These are phyloP conservation scores for Manduca sexta DNA, from an alignment of 1,140 invertebrate species.

Conservation along the genomic window DNA sequence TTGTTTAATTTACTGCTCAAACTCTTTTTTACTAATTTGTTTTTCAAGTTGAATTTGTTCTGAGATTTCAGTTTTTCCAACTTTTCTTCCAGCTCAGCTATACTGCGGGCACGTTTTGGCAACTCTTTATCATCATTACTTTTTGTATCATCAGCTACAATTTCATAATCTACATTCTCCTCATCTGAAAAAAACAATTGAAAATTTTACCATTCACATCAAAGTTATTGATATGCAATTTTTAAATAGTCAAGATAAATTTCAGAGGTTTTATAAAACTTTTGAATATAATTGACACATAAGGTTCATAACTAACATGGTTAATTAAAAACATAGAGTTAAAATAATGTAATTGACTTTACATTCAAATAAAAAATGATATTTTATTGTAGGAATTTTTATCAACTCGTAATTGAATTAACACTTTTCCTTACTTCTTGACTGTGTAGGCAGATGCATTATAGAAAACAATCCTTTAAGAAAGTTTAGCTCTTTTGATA, in stretches of 20 bases:
- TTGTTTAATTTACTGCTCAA: constrained; percentile 59
- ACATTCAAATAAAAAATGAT: too few species aligned
- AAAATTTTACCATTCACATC: too few species aligned
- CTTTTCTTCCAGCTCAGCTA: constrained; percentile 57
- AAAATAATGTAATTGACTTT: too few species aligned
- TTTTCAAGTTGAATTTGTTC: constrained; percentile 58
- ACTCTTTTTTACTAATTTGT: constrained; percentile 60
- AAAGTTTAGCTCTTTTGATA: constrained; percentile 50
- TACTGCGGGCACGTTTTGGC: constrained; percentile 41
- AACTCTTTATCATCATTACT: constrained; percentile 28
- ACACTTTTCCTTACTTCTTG: constrained; percentile 46
- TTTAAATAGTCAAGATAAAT: too few species aligned
- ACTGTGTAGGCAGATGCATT: constrained; percentile 37
- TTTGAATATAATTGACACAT: too few species aligned
- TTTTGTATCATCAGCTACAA: constrained; percentile 24
- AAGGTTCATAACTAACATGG: too few species aligned
- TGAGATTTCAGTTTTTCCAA: constrained; percentile 58
- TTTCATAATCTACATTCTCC: constrained; percentile 48
- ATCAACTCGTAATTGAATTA: too few species aligned
- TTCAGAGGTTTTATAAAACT: too few species aligned
- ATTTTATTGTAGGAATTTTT: too few species aligned
- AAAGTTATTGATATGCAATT: neutral
- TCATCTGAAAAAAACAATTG: constrained; percentile 27
- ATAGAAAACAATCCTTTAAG: constrained; percentile 53
- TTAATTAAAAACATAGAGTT: too few species aligned